These are phyloP conservation scores for Eunapius fragilis DNA, from an alignment of 37 sponge, comb jelly and placozoan genomes.

Conservation along the genomic window DNA sequence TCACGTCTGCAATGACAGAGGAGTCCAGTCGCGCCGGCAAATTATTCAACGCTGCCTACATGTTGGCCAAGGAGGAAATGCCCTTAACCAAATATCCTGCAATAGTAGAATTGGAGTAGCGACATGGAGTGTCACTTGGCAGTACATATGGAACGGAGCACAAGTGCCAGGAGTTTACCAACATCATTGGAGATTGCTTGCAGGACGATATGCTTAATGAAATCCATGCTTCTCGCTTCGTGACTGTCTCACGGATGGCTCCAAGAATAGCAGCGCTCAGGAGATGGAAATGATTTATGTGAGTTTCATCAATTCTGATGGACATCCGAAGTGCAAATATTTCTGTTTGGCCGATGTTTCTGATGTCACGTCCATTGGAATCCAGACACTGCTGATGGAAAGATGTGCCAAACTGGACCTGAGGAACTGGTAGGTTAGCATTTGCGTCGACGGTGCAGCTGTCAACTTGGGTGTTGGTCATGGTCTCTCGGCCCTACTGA, in stretches of 20 bases:
- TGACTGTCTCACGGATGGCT: not conserved
- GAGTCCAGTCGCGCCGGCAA: no score
- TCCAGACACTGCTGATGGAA: constrained; percentile 1
- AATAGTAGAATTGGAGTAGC: no score
- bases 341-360: constrained; percentile 27
- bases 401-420: constrained; percentile 8
- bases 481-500: constrained; percentile 24
- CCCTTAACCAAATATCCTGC: no score
- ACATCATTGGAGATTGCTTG: no score
- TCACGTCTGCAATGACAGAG: no score
- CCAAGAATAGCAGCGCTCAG: constrained; percentile 22
- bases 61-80: no score
- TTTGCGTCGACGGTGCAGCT: constrained; percentile 47
- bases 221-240: no score
- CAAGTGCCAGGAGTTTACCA: no score
- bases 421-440: constrained; percentile 22
- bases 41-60: no score
- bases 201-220: no score
- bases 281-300: constrained; percentile 37
- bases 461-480: constrained; percentile 37
- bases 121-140: no score
- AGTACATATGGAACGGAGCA: no score
- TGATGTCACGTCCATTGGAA: constrained; percentile 18
- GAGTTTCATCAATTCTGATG: constrained; percentile 4
- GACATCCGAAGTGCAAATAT: constrained; percentile 25